phyloP scores from a whole-genome alignment of 2,113 vertebrate species.

The Ibidorhyncha struthersii region DNA sequence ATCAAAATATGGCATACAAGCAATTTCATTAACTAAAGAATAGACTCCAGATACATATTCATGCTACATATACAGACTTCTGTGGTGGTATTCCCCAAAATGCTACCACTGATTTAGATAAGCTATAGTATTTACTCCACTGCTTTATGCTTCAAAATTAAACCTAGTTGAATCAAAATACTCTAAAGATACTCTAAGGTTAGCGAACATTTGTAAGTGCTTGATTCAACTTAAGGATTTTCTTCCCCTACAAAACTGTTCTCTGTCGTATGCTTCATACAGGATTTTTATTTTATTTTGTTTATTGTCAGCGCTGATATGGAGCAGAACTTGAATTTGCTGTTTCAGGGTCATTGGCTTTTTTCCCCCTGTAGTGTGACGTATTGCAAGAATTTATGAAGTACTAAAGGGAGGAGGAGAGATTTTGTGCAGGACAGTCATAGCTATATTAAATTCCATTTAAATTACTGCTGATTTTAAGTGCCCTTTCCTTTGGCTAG shows the following conservation, averaged over 20 bases:
- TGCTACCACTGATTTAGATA: neutral
- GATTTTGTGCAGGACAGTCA: neutral
- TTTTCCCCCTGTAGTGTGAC: neutral
- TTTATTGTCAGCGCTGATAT: neutral
- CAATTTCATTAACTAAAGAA: neutral
- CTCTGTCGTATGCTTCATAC: neutral
- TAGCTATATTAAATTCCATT: neutral
- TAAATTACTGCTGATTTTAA: constrained; percentile 36
- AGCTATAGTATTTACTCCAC: neutral
- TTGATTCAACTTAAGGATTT: neutral
- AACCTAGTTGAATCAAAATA: neutral
- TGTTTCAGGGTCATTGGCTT: neutral
- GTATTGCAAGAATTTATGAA: neutral
- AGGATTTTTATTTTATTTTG: neutral
- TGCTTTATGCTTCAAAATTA: neutral
- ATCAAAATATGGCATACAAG: neutral
- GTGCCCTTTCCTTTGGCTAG: neutral
- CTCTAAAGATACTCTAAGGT: neutral
- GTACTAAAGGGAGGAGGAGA: neutral
- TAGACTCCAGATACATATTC: neutral
- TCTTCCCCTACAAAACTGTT: neutral
- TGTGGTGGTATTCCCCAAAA: neutral
- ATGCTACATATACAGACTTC: neutral
- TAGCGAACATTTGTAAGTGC: neutral
- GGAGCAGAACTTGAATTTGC: neutral